A percentile compares a stretch with the other conserved stretches of the same genome.
Evolutionary conservation across 1,140 invertebrate species (phyloP).

Genomic region (Mizuhopecten yessoensis): DNA sequence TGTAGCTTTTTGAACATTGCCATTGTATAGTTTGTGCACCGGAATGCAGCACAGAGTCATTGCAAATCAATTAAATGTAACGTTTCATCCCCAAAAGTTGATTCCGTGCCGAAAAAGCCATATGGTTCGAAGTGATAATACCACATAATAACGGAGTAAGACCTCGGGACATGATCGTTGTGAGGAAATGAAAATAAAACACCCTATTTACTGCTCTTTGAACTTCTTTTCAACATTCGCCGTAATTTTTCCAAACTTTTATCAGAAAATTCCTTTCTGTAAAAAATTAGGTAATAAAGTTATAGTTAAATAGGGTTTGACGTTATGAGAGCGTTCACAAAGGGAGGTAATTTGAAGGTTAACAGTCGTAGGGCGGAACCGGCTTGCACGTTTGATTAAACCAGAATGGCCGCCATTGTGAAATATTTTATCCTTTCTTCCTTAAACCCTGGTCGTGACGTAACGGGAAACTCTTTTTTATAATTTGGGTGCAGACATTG

Average conservation of each 20-base stretch:
- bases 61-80: slow-evolving; percentile 38
- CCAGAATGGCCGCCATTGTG: slow-evolving; percentile 25
- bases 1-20: background rate
- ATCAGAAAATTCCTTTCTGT: background rate
- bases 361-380: slow-evolving; percentile 22
- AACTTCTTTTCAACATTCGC: slow-evolving; percentile 33
- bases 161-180: background rate
- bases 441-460: background rate
- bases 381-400: background rate
- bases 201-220: background rate
- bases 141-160: background rate
- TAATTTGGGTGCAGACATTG: background rate
- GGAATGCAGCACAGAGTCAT: background rate
- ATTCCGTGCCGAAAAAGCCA: background rate
- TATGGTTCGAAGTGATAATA: slow-evolving; percentile 8
- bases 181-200: slow-evolving; percentile 17
- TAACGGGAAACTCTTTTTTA: background rate
- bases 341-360: slow-evolving; percentile 38
- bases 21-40: background rate
- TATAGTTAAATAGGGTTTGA: slow-evolving; percentile 21
- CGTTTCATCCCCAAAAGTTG: background rate
- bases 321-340: slow-evolving; percentile 16
- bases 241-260: background rate
- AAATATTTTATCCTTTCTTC: background rate
- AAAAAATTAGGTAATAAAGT: slow-evolving; percentile 19